Percentiles rank a stretch among this genome's conserved stretches.
Evolutionary conservation across 2,797 vertebrate species (phyloP).

Genomic region (Hephaestus fuliginosus): DNA sequence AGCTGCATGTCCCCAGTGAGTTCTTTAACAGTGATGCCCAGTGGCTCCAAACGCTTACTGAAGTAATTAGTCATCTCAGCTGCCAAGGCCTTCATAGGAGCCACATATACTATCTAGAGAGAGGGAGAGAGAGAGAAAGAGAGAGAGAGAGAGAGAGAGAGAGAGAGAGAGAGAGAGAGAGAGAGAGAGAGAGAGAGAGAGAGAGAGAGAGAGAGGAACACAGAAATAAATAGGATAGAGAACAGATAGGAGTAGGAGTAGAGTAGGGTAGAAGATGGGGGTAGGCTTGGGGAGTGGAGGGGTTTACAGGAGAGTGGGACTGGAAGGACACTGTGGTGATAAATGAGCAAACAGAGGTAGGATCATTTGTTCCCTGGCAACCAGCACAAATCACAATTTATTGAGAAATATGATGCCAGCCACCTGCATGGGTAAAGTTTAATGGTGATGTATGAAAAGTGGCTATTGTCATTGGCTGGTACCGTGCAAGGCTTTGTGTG

Average conservation of each 20-base stretch:
- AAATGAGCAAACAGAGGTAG: slow-evolving; percentile 87
- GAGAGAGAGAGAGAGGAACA: slow-evolving; percentile 40
- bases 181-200: not conserved
- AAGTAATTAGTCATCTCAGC: slow-evolving; percentile 99
- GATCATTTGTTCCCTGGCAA: slow-evolving; percentile 89
- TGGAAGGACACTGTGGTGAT: slow-evolving; percentile 88
- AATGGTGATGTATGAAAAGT: slow-evolving; percentile 91
- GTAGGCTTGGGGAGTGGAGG: not conserved
- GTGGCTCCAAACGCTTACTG: slow-evolving; percentile 94
- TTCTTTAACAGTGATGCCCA: slow-evolving; percentile 95
- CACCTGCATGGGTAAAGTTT: slow-evolving; percentile 84
- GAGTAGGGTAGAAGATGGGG: slow-evolving; percentile 25
- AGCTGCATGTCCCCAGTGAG: slow-evolving; percentile 99
- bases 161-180: slow-evolving; percentile 53
- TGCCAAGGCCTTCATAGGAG: slow-evolving; percentile 99
- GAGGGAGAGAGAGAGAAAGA: slow-evolving; percentile 27
- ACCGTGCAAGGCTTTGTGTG: not conserved
- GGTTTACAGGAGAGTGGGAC: slow-evolving; percentile 17
- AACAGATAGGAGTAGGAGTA: slow-evolving; percentile 8
- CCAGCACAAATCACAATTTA: slow-evolving; percentile 89
- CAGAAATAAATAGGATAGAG: slow-evolving; percentile 23
- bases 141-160: slow-evolving; percentile 54
- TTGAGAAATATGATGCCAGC: slow-evolving; percentile 88
- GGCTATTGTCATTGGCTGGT: slow-evolving; percentile 81
- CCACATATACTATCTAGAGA: slow-evolving; percentile 95